Conservation (phyloP, 2,113 vertebrate species). For the Perccottus glenii region DNA sequence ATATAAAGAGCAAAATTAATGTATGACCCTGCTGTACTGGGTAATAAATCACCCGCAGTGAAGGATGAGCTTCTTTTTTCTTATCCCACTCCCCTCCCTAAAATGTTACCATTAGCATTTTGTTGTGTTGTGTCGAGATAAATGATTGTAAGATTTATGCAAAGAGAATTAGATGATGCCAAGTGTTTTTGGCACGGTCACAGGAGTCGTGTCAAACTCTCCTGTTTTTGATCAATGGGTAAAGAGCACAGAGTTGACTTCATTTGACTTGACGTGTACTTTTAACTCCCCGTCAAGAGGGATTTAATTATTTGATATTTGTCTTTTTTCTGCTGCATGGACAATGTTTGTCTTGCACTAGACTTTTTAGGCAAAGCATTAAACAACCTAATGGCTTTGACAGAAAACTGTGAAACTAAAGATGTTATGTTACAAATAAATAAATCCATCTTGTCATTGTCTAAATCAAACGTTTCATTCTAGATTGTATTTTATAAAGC, state of each 20-base stretch:
- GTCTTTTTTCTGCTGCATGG: conserved; percentile 28
- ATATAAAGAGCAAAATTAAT: conserved; percentile 77
- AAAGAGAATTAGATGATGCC: conserved; percentile 67
- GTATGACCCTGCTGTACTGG: conserved; percentile 68
- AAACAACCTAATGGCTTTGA: conserved; percentile 17
- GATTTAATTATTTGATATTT: conserved; percentile 56
- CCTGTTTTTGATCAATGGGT: conserved; percentile 61
- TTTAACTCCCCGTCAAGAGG: conserved; percentile 57
- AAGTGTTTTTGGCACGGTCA: conserved; percentile 64
- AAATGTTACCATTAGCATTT: conserved; percentile 80
- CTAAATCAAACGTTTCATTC: too few species aligned
- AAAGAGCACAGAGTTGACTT: conserved; percentile 58
- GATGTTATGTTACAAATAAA: too few species aligned
- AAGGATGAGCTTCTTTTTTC: conserved; percentile 52
- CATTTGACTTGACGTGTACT: conserved; percentile 57
- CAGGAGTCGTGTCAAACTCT: conserved; percentile 55
- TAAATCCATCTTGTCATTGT: too few species aligned
- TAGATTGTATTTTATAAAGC: too few species aligned
- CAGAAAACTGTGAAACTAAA: conserved; percentile 8
- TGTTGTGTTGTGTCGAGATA: conserved; percentile 67
- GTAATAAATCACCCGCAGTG: conserved; percentile 74
- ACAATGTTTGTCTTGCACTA: conserved; percentile 36
- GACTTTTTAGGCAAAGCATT: conserved; percentile 7
- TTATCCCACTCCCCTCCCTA: conserved; percentile 34
- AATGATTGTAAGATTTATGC: conserved; percentile 73